These are phyloP conservation scores for Battus philenor DNA, from an alignment of 1,140 invertebrate species.

Conservation along the genomic window DNA sequence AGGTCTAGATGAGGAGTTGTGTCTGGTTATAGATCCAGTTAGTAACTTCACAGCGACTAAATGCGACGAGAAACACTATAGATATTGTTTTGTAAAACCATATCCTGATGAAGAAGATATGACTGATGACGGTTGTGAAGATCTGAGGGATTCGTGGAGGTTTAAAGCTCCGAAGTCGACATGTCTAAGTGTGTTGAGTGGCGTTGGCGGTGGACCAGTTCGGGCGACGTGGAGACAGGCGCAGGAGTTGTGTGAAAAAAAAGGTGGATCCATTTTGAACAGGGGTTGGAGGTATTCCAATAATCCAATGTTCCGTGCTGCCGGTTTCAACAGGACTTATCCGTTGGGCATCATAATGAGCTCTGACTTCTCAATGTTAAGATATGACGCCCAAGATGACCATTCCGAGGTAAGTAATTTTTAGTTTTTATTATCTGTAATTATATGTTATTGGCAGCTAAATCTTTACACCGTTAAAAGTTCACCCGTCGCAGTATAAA, in stretches of 20 bases:
- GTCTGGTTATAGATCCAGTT: conserved; percentile 44
- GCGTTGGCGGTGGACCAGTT: conserved; percentile 37
- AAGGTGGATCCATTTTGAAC: conserved; percentile 46
- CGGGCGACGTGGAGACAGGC: conserved; percentile 62
- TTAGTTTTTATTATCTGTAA: conserved; percentile 14
- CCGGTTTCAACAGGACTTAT: conserved; percentile 27
- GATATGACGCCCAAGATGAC: conserved; percentile 34
- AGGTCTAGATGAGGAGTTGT: conserved; percentile 43
- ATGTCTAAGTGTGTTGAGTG: conserved; percentile 37
- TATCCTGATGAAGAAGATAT: conserved; percentile 36
- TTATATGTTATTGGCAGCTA: too few relatives aligned
- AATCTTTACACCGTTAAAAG: too few relatives aligned
- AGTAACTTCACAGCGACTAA: conserved; percentile 41
- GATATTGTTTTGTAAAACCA: conserved; percentile 59
- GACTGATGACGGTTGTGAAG: conserved; percentile 34
- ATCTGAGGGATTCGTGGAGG: conserved; percentile 33
- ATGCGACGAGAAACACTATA: conserved; percentile 52
- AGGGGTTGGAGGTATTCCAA: conserved; percentile 65
- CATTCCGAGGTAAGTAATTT: conserved; percentile 39
- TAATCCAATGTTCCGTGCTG: conserved; percentile 36
- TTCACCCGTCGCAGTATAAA: too few relatives aligned
- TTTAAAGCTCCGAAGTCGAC: conserved; percentile 55
- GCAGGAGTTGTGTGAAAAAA: conserved; percentile 46
- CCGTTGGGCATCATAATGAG: conserved; percentile 56
- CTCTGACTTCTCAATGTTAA: conserved; percentile 27